Conservation (phyloP, 2,797 vertebrate species). For the Podargus strigoides region DNA sequence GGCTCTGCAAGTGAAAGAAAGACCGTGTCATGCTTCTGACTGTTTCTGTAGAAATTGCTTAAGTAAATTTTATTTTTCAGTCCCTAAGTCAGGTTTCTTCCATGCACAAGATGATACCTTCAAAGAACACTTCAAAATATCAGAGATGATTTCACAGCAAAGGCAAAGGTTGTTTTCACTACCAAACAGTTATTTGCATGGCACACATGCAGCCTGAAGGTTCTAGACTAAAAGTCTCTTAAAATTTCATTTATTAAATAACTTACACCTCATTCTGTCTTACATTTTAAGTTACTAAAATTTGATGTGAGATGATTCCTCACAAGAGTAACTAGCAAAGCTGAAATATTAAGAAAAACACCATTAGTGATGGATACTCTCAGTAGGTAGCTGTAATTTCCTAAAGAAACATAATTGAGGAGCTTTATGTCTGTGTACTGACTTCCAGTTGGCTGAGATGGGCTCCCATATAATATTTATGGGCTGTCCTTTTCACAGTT, state of each 20-base stretch:
- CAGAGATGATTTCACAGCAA: background rate
- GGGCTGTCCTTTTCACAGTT: constrained; percentile 1
- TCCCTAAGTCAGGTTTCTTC: background rate
- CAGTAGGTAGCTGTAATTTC: background rate
- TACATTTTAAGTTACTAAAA: background rate
- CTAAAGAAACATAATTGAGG: background rate
- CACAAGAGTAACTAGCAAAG: background rate
- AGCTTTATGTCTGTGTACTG: background rate
- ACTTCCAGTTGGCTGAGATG: background rate
- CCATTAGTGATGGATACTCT: background rate
- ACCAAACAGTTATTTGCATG: background rate
- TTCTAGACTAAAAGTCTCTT: background rate
- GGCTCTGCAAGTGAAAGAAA: background rate
- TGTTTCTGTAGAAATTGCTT: background rate
- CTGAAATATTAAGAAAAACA: background rate
- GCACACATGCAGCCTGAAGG: background rate
- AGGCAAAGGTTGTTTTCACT: background rate
- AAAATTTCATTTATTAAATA: background rate
- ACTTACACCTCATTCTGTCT: background rate
- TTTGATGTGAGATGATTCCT: background rate
- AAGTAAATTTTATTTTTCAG: background rate
- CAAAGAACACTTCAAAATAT: background rate
- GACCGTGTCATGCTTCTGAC: background rate
- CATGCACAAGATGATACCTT: background rate
- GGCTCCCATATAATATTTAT: constrained; percentile 6